Percentiles rank a stretch among this genome's conserved stretches.
Conservation (phyloP, 1,140 invertebrate species). For the Hestina assimilis region DNA sequence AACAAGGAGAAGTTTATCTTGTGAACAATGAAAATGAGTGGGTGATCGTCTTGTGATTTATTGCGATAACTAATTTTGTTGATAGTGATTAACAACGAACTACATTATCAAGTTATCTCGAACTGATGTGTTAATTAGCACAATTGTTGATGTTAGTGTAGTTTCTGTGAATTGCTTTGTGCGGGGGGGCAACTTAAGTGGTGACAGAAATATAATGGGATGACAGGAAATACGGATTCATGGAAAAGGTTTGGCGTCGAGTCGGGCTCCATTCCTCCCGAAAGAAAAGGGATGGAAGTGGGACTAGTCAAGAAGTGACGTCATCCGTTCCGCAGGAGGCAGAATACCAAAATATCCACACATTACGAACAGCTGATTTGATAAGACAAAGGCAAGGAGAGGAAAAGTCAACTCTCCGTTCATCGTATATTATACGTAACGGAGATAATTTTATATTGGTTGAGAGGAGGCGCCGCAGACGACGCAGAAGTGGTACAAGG, state of each 20-base stretch:
- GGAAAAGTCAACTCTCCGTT: constrained; percentile 71
- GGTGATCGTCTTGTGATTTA: constrained; percentile 45
- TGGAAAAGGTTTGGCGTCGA: constrained; percentile 79
- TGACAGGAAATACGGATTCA: constrained; percentile 73
- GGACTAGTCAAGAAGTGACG: constrained; percentile 65
- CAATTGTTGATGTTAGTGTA: constrained; percentile 25
- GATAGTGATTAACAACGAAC: constrained; percentile 10
- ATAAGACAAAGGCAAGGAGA: constrained; percentile 66
- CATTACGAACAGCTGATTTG: constrained; percentile 71
- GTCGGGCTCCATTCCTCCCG: constrained; percentile 78
- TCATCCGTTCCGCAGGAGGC: constrained; percentile 57
- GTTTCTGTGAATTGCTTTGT: constrained; percentile 33
- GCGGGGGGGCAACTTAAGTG: constrained; percentile 26
- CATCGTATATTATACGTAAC: constrained; percentile 75
- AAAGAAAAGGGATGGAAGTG: constrained; percentile 76
- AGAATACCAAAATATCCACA: constrained; percentile 73
- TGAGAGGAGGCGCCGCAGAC: constrained; percentile 65
- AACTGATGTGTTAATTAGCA: constrained; percentile 26
- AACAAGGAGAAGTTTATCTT: constrained; percentile 28
- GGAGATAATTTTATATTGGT: constrained; percentile 76
- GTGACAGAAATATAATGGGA: constrained; percentile 64
- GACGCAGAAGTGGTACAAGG: constrained; percentile 68
- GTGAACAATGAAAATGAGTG: constrained; percentile 64
- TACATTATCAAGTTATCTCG: constrained; percentile 4
- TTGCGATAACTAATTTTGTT: constrained; percentile 30